Conservation (phyloP, 2,113 vertebrate genomes). For the Prochilodus magdalenae region DNA sequence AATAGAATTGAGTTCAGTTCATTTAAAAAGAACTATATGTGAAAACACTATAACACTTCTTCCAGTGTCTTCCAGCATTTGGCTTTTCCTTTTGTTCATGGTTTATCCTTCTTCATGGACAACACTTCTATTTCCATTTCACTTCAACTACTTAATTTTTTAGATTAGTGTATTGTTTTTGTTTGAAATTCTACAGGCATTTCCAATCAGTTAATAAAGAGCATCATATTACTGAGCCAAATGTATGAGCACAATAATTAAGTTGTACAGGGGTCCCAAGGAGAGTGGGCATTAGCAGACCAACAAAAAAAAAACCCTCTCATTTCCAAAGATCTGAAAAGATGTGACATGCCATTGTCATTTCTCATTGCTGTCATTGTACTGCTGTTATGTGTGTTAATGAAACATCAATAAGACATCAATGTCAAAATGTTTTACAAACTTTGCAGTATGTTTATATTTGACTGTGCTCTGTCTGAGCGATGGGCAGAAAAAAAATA, state of each 20-base stretch:
- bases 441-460: background rate
- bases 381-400: background rate
- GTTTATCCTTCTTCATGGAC: too few species aligned
- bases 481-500: conserved; percentile 42
- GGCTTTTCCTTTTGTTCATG: too few species aligned
- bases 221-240: background rate
- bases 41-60: too few species aligned
- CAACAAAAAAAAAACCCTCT: background rate
- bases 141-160: too few species aligned
- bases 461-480: conserved; percentile 17
- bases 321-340: conserved; percentile 13
- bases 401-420: conserved; percentile 8
- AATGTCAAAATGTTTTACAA: conserved; percentile 10
- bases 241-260: background rate
- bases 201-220: background rate
- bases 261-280: background rate
- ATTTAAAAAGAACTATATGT: too few species aligned
- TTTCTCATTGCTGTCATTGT: conserved; percentile 9
- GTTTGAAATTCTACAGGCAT: background rate
- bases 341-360: conserved; percentile 14
- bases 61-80: too few species aligned
- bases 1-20: too few species aligned
- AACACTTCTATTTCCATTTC: too few species aligned
- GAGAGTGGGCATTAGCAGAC: background rate
- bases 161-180: background rate